Base-by-base conservation (phyloP, 2,113 vertebrate species). In the Dicaeum eximium region DNA sequence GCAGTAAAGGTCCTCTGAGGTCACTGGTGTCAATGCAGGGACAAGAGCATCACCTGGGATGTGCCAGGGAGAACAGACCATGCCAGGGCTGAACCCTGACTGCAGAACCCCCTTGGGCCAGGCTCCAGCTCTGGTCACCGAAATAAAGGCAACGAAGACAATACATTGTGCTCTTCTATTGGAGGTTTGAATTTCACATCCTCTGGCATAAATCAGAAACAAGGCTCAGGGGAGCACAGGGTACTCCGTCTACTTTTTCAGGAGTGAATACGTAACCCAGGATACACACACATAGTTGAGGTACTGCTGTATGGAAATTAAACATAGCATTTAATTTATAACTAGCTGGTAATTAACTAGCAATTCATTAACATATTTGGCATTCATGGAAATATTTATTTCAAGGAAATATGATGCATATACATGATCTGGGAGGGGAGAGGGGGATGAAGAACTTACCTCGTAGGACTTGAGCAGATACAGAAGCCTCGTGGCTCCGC, bases 401-500 rank as follows among this genome's bases (percentile, higher is more conserved):
- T 78, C 40, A 58, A 70, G 57, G 28, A 85, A 64, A 64, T 38
- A 79, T 28, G 23, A 47, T 78, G 44, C 25, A 15, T 35, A 37
- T 20, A 48, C 18, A n/a, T 79, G 4, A 2, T 14, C 51, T 57
- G 31, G 20, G 74, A 82, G 33, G 22, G 14, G 37, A 95, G 72
- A 80, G 45, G 35, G 58, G 57, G 74, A 61, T 53, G 80, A 88
- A 85, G 86, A 75, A 75, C 79, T 92, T 91, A 83, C 75, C 93
- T 94, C 56, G 69, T 51, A 66, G 93, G 89, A 78, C 83, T 82
- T 88, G 89, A 91, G 77, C 71, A 96, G 95, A 88, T 75, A 80
- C 90, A 92, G 85, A 81, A 95, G 86, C 93, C 75, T 40, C 40
- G 69, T 94, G 79, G 77, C 96, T 94, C 53, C 88, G 38, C 69